A percentile compares a stretch with the other conserved stretches of the same genome.
Conservation (phyloP, 2,113 vertebrate species). For the Lophotis ruficrista region DNA sequence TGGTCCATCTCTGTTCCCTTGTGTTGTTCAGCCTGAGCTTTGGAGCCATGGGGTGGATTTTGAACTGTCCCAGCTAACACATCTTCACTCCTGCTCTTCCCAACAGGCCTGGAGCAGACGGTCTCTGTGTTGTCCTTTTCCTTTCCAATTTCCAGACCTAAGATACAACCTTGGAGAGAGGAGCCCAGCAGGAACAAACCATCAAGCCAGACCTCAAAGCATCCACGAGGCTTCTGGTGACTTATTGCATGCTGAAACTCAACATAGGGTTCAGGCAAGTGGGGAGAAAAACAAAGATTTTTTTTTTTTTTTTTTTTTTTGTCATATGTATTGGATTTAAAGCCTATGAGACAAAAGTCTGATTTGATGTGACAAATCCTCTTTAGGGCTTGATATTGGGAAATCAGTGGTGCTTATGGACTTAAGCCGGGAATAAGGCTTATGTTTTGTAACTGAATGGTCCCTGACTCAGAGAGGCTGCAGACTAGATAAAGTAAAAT, state of each 20-base stretch:
- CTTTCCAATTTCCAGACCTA: neutral
- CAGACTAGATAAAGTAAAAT: neutral
- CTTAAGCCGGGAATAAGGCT: neutral
- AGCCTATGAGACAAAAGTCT: neutral
- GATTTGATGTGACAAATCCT: neutral
- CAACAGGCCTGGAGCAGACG: rapidly evolving
- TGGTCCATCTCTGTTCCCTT: neutral
- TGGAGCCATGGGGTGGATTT: neutral
- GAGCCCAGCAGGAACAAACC: neutral
- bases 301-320: neutral
- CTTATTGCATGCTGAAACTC: neutral
- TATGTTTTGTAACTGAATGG: neutral
- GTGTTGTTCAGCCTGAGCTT: neutral
- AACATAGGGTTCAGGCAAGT: rapidly evolving
- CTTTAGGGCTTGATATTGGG: neutral
- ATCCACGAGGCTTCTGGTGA: neutral
- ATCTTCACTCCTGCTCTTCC: neutral
- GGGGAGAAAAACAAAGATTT: neutral
- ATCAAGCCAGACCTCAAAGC: neutral
- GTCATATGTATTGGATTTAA: neutral
- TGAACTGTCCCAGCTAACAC: neutral
- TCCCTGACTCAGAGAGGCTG: neutral
- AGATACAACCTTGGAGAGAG: neutral
- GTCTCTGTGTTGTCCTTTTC: neutral
- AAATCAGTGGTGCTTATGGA: neutral